phyloP scores from a whole-genome alignment of 2,888 invertebrate genomes.

The Cheilosia pagana region DNA sequence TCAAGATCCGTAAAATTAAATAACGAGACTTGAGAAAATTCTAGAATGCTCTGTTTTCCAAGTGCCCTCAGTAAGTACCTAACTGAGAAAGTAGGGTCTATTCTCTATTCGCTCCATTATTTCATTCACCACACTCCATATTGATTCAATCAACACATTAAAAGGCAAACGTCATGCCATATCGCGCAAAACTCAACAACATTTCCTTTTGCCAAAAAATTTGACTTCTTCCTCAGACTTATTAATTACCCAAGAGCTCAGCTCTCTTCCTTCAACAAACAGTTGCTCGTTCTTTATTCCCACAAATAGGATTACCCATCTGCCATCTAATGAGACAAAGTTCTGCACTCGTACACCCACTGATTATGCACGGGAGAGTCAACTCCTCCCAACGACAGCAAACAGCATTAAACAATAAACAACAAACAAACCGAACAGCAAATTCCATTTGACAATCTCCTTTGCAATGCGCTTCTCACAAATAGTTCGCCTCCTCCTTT shows the following conservation, averaged over 20 bases:
- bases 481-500: slow-evolving; percentile 30
- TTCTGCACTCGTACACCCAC: slow-evolving; percentile 17
- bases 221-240: neutral
- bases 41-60: too few species aligned
- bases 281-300: neutral
- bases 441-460: slow-evolving; percentile 63
- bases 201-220: neutral
- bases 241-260: neutral
- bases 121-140: too few species aligned
- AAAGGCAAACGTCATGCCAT: neutral
- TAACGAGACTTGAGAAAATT: too few species aligned
- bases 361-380: slow-evolving; percentile 20
- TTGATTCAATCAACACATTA: too few species aligned
- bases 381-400: neutral
- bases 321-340: slow-evolving; percentile 29
- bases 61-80: too few species aligned
- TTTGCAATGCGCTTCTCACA: slow-evolving; percentile 56
- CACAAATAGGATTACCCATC: slow-evolving; percentile 27
- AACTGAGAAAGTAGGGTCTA: too few species aligned
- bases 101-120: too few species aligned
- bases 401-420: slow-evolving; percentile 60
- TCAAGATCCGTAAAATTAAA: too few species aligned
- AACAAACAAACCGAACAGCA: slow-evolving; percentile 60
- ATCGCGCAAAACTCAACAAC: neutral
- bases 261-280: neutral